A percentile compares a stretch with the other conserved stretches of the same genome.
Evolutionary conservation across 92 coral and sea anemone species (phyloP).

Genomic region (Parazoanthus darwini): DNA sequence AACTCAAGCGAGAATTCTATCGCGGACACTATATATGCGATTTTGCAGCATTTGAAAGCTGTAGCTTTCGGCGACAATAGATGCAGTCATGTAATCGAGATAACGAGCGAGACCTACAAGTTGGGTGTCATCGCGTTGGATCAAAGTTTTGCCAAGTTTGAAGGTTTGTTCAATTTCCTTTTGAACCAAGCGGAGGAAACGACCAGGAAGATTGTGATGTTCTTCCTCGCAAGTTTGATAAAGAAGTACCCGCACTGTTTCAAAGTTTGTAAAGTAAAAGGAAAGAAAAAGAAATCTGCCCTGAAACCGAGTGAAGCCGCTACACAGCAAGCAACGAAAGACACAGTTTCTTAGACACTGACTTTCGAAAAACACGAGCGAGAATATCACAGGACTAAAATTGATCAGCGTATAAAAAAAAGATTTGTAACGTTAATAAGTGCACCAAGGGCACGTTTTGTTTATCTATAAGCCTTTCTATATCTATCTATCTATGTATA

Average conservation of each 20-base stretch:
- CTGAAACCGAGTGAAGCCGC: not conserved
- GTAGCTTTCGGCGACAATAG: slow-evolving; percentile 21
- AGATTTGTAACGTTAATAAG: not conserved
- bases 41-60: slow-evolving; percentile 28
- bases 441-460: not conserved
- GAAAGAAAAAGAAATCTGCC: slow-evolving; percentile 11
- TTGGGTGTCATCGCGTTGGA: slow-evolving; percentile 8
- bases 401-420: not conserved
- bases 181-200: slow-evolving; percentile 43
- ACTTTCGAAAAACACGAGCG: not conserved
- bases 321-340: not conserved
- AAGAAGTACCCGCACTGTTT: slow-evolving; percentile 37
- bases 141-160: slow-evolving; percentile 36
- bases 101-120: slow-evolving; percentile 31
- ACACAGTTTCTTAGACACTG: slow-evolving; percentile 14
- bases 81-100: slow-evolving; percentile 14
- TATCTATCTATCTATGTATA: no score
- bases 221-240: slow-evolving; percentile 36
- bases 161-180: slow-evolving; percentile 34
- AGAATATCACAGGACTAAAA: not conserved
- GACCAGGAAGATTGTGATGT: slow-evolving; percentile 36
- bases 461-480: not conserved
- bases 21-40: slow-evolving; percentile 11
- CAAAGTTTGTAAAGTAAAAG: slow-evolving; percentile 31
- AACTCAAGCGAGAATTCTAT: slow-evolving; percentile 21